These are phyloP conservation scores for Eulemur macaco DNA, from an alignment of 2,113 vertebrate genomes.

Conservation along the genomic window DNA sequence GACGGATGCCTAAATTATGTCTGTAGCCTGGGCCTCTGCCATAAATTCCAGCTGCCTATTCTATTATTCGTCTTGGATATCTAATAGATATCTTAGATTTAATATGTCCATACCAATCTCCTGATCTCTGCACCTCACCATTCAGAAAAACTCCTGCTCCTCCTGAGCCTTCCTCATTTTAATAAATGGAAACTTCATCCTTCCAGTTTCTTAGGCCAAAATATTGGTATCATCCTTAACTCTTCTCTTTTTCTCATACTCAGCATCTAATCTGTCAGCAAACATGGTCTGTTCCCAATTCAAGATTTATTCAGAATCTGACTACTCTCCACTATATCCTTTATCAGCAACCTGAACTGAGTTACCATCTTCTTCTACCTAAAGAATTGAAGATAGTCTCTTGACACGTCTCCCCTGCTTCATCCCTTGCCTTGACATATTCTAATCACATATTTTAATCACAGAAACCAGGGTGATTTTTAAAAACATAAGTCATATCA, in stretches of 20 bases:
- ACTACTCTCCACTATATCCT: not conserved
- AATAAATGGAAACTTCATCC: not conserved
- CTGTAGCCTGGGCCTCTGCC: not conserved
- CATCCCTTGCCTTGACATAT: not conserved
- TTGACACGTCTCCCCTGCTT: not conserved
- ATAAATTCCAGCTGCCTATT: not conserved
- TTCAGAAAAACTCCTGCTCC: not conserved
- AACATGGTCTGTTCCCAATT: not conserved
- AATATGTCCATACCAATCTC: not conserved
- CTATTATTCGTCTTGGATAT: not conserved
- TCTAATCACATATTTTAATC: not conserved
- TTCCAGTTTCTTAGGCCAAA: not conserved
- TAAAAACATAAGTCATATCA: not conserved
- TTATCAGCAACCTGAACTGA: not conserved
- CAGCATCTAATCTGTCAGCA: not conserved
- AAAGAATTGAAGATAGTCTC: not conserved
- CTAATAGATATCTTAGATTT: not conserved
- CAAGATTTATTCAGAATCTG: not conserved
- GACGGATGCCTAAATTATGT: not conserved
- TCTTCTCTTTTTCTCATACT: not conserved
- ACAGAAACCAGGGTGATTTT: not conserved
- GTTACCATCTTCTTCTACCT: not conserved
- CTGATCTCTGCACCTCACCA: not conserved
- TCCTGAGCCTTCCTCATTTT: not conserved
- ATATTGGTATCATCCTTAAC: not conserved